phyloP scores from a whole-genome alignment of 2,113 vertebrate genomes.

The Hemiprocne comata region DNA sequence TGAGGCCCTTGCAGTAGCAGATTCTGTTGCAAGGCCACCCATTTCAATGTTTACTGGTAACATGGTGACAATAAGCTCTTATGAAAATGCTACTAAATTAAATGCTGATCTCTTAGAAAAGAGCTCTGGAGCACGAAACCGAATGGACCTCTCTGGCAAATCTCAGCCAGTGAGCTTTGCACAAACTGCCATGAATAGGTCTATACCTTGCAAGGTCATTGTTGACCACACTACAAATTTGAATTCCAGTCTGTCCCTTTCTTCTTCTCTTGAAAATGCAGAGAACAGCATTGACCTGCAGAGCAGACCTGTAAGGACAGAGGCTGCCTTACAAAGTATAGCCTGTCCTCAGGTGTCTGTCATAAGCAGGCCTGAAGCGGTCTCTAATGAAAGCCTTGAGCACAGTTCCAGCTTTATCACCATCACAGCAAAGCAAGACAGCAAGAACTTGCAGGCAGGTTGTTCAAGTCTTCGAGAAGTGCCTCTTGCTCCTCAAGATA shows the following conservation, averaged over 20 bases:
- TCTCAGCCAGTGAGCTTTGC: constrained; percentile 67
- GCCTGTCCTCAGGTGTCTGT: constrained; percentile 83
- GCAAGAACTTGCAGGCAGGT: constrained; percentile 64
- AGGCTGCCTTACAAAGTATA: constrained; percentile 72
- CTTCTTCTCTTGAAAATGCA: constrained; percentile 66
- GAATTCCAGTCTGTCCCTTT: constrained; percentile 75
- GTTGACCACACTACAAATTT: constrained; percentile 82
- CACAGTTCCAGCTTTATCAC: constrained; percentile 67
- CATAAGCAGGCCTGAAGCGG: constrained; percentile 80
- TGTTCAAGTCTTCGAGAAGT: constrained; percentile 71
- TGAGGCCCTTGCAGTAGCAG: constrained; percentile 38
- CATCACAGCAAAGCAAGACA: constrained; percentile 70
- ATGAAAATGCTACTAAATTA: constrained; percentile 63
- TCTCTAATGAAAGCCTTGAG: constrained; percentile 70
- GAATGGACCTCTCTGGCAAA: constrained; percentile 74
- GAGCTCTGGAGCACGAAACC: constrained; percentile 63
- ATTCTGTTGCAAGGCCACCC: constrained; percentile 65
- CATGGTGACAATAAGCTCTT: constrained; percentile 73
- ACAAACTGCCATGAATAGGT: constrained; percentile 78
- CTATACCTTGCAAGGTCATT: constrained; percentile 86
- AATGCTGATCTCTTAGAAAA: constrained; percentile 75
- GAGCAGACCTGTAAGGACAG: constrained; percentile 73
- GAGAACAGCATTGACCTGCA: constrained; percentile 74
- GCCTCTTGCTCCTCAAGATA: constrained; percentile 71
- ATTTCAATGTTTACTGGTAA: constrained; percentile 77